Evolutionary conservation across 2,113 vertebrate species (phyloP).

Genomic region (Gobio gobio): DNA sequence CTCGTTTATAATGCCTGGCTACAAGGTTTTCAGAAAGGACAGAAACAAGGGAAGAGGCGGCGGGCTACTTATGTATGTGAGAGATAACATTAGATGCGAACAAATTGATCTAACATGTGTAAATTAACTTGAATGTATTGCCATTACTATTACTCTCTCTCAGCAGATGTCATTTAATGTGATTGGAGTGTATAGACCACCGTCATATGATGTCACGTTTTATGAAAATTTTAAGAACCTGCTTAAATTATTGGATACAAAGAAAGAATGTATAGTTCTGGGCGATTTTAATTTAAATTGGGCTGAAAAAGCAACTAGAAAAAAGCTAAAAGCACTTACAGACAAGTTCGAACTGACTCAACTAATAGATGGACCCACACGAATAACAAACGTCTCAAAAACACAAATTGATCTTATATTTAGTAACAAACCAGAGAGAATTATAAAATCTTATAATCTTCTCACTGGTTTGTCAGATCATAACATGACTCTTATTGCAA

Average conservation of each 20-base stretch:
- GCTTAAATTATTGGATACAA: slow-evolving; percentile 18
- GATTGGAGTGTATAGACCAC: slow-evolving; percentile 31
- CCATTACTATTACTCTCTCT: slow-evolving; percentile 19
- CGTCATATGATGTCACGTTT: slow-evolving; percentile 23
- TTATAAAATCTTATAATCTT: no score
- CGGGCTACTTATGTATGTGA: slow-evolving; percentile 13
- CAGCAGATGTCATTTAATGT: slow-evolving; percentile 20
- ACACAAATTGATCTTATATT: no score
- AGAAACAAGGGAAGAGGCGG: slow-evolving; percentile 10
- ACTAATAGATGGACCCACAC: no score
- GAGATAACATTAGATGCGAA: slow-evolving; percentile 6
- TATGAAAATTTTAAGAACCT: slow-evolving; percentile 30
- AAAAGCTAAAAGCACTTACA: no score
- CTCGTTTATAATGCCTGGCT: slow-evolving; percentile 2
- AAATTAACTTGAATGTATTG: background rate
- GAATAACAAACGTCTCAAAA: no score
- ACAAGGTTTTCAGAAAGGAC: slow-evolving; percentile 28
- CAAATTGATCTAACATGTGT: background rate
- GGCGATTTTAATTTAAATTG: slow-evolving; percentile 8
- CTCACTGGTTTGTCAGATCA: no score
- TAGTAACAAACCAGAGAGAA: no score
- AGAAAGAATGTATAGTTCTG: slow-evolving; percentile 21
- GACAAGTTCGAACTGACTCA: no score
- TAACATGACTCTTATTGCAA: background rate
- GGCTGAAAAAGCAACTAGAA: background rate